Percentiles rank a stretch among this genome's conserved stretches.
Evolutionary conservation across 2,888 invertebrate species (phyloP).

Genomic region (Exephanes ischioxanthus): DNA sequence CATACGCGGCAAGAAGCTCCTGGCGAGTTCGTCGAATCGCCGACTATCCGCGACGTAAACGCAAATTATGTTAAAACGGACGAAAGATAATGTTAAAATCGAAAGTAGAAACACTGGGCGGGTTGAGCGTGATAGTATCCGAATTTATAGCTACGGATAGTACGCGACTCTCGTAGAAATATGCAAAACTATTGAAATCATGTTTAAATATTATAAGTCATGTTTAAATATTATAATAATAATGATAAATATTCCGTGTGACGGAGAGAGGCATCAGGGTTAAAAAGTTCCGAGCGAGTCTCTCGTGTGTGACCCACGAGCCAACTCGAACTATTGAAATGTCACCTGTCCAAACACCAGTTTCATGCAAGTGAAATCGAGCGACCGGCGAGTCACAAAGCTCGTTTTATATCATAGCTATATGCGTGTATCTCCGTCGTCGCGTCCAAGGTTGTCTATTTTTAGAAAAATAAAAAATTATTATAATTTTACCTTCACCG

Average conservation of each 20-base stretch:
- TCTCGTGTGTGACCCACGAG: conserved; percentile 49
- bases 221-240: not conserved
- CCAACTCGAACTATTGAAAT: conserved; percentile 66
- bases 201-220: not conserved
- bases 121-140: conserved; percentile 42
- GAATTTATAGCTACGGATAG: not conserved
- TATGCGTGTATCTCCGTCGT: conserved; percentile 26
- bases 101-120: conserved; percentile 61
- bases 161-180: not conserved
- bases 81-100: conserved; percentile 45
- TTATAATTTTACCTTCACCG: conserved; percentile 63
- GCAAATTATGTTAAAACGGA: conserved; percentile 47
- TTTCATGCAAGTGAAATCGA: conserved; percentile 53
- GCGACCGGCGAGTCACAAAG: conserved; percentile 23
- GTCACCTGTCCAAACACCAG: conserved; percentile 69
- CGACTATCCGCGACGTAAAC: conserved; percentile 1
- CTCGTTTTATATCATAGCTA: conserved; percentile 25
- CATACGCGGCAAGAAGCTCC: conserved; percentile 13
- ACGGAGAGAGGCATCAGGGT: conserved; percentile 2
- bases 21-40: conserved; percentile 36
- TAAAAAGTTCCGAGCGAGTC: conserved; percentile 8
- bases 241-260: not conserved
- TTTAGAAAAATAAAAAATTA: conserved; percentile 33
- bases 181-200: conserved; percentile 34
- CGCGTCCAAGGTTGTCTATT: conserved; percentile 59